These are phyloP conservation scores for Daktulosphaira vitifoliae DNA, from an alignment of 1,140 invertebrate genomes.

Conservation along the genomic window DNA sequence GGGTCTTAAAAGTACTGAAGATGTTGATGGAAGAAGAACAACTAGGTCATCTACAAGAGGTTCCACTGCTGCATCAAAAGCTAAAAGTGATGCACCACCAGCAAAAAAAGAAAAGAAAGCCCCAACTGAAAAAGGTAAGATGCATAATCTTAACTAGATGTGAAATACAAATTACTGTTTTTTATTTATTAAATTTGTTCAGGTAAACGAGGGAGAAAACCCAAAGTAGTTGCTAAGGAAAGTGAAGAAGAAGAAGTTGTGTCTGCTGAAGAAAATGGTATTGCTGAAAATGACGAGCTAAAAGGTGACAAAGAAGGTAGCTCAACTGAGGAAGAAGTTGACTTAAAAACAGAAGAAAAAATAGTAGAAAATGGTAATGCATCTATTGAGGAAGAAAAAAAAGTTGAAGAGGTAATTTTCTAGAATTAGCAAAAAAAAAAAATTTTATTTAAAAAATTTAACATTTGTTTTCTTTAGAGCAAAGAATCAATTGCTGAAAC, in stretches of 20 bases:
- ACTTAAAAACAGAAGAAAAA: conserved; percentile 16
- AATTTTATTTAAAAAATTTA: not conserved
- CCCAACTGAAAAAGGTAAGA: not conserved
- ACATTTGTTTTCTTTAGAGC: not conserved
- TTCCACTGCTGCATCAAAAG: conserved; percentile 15
- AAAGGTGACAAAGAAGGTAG: conserved; percentile 11
- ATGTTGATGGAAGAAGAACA: conserved; percentile 20
- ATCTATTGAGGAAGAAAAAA: conserved; percentile 15
- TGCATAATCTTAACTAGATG: not conserved
- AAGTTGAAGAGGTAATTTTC: conserved; percentile 7
- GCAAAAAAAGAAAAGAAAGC: conserved; percentile 21
- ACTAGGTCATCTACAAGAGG: conserved; percentile 12
- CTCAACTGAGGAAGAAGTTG: conserved; percentile 26
- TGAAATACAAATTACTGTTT: not conserved
- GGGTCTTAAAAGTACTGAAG: conserved; percentile 9
- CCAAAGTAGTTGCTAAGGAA: conserved; percentile 7
- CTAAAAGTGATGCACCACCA: conserved; percentile 17
- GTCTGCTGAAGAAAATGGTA: conserved; percentile 22
- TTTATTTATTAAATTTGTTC: not conserved
- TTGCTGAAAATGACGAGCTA: conserved; percentile 11
- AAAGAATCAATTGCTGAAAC: not conserved
- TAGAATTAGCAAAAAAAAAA: too few relatives aligned
- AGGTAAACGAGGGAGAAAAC: conserved; percentile 17
- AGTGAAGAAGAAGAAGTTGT: conserved; percentile 7
- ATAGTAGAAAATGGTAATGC: conserved; percentile 17